phyloP scores from a whole-genome alignment of 2,113 vertebrate species.

The Gracilinanus agilis region DNA sequence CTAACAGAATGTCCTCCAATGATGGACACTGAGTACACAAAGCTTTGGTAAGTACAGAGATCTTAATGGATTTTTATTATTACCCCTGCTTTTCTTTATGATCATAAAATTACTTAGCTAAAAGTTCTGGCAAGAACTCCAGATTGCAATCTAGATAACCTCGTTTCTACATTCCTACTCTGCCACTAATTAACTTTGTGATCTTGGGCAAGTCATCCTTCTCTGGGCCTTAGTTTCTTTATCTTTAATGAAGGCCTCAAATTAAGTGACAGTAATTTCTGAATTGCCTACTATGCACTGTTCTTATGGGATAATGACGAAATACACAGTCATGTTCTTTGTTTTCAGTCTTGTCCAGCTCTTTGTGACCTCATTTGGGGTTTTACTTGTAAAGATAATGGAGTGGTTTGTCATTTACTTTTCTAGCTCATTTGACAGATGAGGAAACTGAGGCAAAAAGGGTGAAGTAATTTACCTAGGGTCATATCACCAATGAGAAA shows the following conservation, averaged over 20 bases:
- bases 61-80: neutral
- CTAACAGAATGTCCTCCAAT: constrained; percentile 97
- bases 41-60: constrained; percentile 91
- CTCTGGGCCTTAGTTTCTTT: neutral
- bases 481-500: neutral
- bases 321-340: neutral
- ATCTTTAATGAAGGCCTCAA: neutral
- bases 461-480: neutral
- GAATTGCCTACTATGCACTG: neutral
- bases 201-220: neutral
- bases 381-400: neutral
- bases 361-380: neutral
- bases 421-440: neutral
- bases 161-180: neutral
- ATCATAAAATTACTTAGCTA: neutral
- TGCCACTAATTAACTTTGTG: neutral
- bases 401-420: neutral
- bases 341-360: neutral
- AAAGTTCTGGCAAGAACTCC: neutral
- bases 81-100: neutral
- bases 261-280: neutral
- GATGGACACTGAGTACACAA: constrained; percentile 99
- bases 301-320: neutral
- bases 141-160: neutral
- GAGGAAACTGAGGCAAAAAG: neutral